A percentile compares a stretch with the other conserved stretches of the same genome.
These are phyloP conservation scores for Cataglyphis rosenhaueri DNA, from an alignment of 2,888 invertebrate species.

Conservation along the genomic window DNA sequence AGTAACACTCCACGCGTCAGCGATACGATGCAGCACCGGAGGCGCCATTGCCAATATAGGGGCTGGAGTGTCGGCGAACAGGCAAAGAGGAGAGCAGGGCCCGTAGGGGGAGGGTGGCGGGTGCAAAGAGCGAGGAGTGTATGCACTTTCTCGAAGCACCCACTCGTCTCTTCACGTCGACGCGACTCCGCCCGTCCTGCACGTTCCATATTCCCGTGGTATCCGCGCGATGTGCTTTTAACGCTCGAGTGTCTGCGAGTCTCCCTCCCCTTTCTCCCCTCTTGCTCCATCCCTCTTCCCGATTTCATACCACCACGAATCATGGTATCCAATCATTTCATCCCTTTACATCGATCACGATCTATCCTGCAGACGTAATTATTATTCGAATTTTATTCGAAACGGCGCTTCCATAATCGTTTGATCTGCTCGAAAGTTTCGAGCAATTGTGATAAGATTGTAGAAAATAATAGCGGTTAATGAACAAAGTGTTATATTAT, in stretches of 20 bases:
- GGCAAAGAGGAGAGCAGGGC: slow-evolving; percentile 45
- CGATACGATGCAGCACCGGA: slow-evolving; percentile 43
- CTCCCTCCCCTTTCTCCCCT: not conserved
- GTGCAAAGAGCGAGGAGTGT: slow-evolving; percentile 58
- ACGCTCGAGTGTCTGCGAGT: slow-evolving; percentile 71
- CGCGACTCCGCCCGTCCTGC: slow-evolving; percentile 66
- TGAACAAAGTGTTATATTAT: not conserved
- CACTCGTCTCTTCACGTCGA: slow-evolving; percentile 74
- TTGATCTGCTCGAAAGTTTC: not conserved
- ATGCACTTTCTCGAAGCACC: slow-evolving; percentile 71
- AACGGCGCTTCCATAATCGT: not conserved
- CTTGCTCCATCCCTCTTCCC: slow-evolving; percentile 52
- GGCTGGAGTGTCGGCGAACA: slow-evolving; percentile 33
- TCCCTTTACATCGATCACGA: slow-evolving; percentile 6
- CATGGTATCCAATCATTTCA: slow-evolving; percentile 55
- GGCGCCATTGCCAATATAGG: slow-evolving; percentile 47
- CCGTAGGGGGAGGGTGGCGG: slow-evolving; percentile 1
- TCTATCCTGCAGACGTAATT: not conserved
- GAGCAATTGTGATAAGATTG: not conserved
- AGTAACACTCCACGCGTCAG: slow-evolving; percentile 51
- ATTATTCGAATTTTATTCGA: not conserved
- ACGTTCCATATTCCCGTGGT: slow-evolving; percentile 62
- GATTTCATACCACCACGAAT: slow-evolving; percentile 58
- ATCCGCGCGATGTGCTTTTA: slow-evolving; percentile 72
- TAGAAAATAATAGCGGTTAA: slow-evolving; percentile 6